phyloP scores from a whole-genome alignment of 2,888 invertebrate genomes.

The Cheilosia scutellata region DNA sequence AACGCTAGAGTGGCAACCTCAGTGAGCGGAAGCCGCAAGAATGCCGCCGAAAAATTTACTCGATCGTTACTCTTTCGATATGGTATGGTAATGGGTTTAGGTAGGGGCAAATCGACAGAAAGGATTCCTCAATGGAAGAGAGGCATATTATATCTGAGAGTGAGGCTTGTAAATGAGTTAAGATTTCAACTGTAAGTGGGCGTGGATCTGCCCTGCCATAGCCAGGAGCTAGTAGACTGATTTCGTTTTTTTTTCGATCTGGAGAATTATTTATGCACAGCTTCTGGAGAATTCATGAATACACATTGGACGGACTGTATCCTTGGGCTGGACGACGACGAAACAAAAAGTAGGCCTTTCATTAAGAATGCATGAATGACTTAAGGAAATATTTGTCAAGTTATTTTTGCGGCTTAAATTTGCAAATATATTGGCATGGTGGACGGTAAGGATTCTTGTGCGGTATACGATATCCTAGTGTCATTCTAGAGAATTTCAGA shows the following conservation, averaged over 20 bases:
- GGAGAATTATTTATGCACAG: constrained; percentile 55
- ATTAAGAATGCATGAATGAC: constrained; percentile 63
- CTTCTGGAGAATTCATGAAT: constrained; percentile 75
- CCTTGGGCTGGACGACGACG: constrained; percentile 51
- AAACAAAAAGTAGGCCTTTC: constrained; percentile 53
- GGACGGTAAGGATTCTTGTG: background rate
- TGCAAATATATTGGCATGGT: background rate
- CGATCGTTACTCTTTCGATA: constrained; percentile 65
- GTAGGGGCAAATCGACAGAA: constrained; percentile 3
- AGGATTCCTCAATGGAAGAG: constrained; percentile 58
- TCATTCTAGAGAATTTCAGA: no score
- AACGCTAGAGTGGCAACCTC: constrained; percentile 10
- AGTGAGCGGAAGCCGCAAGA: constrained; percentile 70
- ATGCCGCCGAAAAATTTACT: constrained; percentile 68
- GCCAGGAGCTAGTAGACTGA: constrained; percentile 74
- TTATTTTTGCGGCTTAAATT: background rate
- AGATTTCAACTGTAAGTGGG: constrained; percentile 69
- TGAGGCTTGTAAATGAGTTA: constrained; percentile 59
- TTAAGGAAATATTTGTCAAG: constrained; percentile 13
- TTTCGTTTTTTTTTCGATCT: constrained; percentile 19
- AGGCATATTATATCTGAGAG: background rate
- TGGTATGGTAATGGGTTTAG: constrained; percentile 70
- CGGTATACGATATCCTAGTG: no score
- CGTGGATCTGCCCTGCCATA: constrained; percentile 48
- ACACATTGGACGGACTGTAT: constrained; percentile 62